Conservation (phyloP, 2,888 invertebrate genomes). For the Eurytoma adleriae region DNA sequence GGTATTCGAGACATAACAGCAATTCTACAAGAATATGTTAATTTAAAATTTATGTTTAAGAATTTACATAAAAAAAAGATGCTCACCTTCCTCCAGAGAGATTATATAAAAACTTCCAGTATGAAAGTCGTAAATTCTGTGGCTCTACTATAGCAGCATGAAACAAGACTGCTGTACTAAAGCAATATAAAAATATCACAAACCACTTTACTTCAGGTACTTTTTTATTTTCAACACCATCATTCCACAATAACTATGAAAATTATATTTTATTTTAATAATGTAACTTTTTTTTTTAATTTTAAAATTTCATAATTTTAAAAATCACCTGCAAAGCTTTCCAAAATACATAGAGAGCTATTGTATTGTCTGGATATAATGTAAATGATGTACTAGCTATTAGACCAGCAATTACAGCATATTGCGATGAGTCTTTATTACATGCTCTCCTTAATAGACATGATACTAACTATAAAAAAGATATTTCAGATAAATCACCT, state of each 20-base stretch:
- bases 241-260: slow-evolving; percentile 83
- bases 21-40: slow-evolving; percentile 76
- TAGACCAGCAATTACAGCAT: slow-evolving; percentile 84
- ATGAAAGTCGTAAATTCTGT: slow-evolving; percentile 86
- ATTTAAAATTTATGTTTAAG: slow-evolving; percentile 26
- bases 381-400: slow-evolving; percentile 84
- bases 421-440: slow-evolving; percentile 80
- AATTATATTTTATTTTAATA: slow-evolving; percentile 33
- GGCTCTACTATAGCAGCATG: slow-evolving; percentile 89
- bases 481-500: slow-evolving; percentile 1
- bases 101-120: slow-evolving; percentile 87
- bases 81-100: slow-evolving; percentile 84
- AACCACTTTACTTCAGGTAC: slow-evolving; percentile 85
- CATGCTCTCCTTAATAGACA: slow-evolving; percentile 82
- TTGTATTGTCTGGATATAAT: slow-evolving; percentile 86
- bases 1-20: slow-evolving; percentile 79
- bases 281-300: not conserved
- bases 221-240: slow-evolving; percentile 82
- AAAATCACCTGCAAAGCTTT: slow-evolving; percentile 85
- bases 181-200: slow-evolving; percentile 84
- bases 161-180: slow-evolving; percentile 87
- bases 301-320: slow-evolving; percentile 24
- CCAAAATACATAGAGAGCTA: slow-evolving; percentile 90
- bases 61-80: slow-evolving; percentile 26
- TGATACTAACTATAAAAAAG: slow-evolving; percentile 78